Percentiles rank a stretch among this genome's conserved stretches.
phyloP scores from a whole-genome alignment of 2,113 vertebrate genomes.

The Phyllostomus discolor region DNA sequence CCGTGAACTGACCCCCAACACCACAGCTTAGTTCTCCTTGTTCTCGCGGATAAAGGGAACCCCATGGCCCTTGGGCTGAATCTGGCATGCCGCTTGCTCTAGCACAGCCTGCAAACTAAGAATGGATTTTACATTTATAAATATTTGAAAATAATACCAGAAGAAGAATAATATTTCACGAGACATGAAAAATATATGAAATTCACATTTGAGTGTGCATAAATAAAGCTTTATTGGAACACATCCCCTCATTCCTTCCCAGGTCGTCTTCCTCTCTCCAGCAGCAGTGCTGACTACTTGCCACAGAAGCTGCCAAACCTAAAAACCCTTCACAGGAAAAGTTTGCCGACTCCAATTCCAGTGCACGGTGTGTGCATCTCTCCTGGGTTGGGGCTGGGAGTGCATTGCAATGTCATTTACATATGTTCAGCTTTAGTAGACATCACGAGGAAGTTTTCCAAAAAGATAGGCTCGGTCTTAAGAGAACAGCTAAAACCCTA shows the following conservation, averaged over 20 bases:
- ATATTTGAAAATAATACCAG: constrained; percentile 22
- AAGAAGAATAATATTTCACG: not conserved
- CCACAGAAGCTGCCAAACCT: not conserved
- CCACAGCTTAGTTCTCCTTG: not conserved
- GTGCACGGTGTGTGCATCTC: not conserved
- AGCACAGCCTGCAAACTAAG: not conserved
- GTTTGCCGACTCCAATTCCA: not conserved
- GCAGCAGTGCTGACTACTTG: not conserved
- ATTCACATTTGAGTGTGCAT: not conserved
- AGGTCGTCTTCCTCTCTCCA: not conserved
- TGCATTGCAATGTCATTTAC: not conserved
- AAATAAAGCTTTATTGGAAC: constrained; percentile 23
- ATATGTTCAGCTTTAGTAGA: not conserved
- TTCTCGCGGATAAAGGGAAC: not conserved
- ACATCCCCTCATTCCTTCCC: not conserved
- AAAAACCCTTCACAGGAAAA: not conserved
- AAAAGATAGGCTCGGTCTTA: not conserved
- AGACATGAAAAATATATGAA: not conserved
- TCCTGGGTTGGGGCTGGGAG: not conserved
- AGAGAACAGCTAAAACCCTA: constrained; percentile 7
- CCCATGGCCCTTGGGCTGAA: not conserved
- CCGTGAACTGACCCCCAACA: not conserved
- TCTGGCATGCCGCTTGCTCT: not conserved
- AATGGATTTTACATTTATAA: constrained; percentile 1
- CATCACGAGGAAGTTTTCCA: not conserved